phyloP scores from a whole-genome alignment of 2,113 vertebrate species.

The Amblyopsis rosae region DNA sequence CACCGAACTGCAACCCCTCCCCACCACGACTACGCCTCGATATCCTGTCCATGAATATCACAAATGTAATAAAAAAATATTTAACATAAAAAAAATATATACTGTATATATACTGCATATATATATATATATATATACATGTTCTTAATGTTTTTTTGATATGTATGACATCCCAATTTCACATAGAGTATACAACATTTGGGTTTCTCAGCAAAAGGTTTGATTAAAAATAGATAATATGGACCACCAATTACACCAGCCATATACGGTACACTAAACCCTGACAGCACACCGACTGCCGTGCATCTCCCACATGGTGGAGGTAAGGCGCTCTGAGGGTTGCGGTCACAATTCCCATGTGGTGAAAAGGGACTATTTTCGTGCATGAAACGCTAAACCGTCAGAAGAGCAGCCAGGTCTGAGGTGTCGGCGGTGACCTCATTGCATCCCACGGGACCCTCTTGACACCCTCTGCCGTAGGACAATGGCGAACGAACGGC shows the following conservation, averaged over 20 bases:
- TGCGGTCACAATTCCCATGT: constrained; percentile 48
- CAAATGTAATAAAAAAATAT: too few species aligned
- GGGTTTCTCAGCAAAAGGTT: neutral
- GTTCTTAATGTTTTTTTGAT: too few species aligned
- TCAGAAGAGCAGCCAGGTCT: constrained; percentile 51
- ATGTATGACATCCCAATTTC: constrained; percentile 11
- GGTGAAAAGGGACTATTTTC: constrained; percentile 60
- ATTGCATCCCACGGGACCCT: constrained; percentile 61
- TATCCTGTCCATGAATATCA: too few species aligned
- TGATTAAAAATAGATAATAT: neutral
- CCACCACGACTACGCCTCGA: too few species aligned
- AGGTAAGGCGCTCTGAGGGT: constrained; percentile 17
- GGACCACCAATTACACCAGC: neutral
- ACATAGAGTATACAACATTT: neutral
- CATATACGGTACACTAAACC: neutral
- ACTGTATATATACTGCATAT: too few species aligned
- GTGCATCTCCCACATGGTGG: constrained; percentile 29
- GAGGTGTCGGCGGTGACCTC: constrained; percentile 63
- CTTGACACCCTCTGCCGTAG: constrained; percentile 59
- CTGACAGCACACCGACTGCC: neutral
- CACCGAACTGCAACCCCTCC: too few species aligned
- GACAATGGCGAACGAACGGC: constrained; percentile 65
- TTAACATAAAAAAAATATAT: too few species aligned
- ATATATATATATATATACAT: too few species aligned
- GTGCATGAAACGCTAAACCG: constrained; percentile 69